A percentile compares a stretch with the other conserved stretches of the same genome.
Conservation (phyloP, 2,888 invertebrate genomes). For the Oligia strigilis region DNA sequence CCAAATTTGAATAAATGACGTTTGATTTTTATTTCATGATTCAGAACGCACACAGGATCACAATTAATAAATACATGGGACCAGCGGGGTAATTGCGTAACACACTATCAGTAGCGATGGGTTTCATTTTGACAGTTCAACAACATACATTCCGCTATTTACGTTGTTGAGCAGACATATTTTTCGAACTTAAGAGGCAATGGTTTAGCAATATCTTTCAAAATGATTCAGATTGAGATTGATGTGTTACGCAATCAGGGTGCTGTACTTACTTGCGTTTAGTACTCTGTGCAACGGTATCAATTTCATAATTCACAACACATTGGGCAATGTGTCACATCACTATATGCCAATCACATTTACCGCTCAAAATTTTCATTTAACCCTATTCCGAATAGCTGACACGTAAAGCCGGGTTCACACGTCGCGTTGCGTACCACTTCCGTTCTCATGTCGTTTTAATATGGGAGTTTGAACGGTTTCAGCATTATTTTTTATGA, state of each 20-base stretch:
- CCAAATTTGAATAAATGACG: background rate
- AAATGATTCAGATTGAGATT: too few relatives aligned
- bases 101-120: too few relatives aligned
- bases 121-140: too few relatives aligned
- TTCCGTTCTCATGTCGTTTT: constrained; percentile 45
- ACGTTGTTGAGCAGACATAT: too few relatives aligned
- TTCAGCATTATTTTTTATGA: constrained; percentile 68
- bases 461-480: constrained; percentile 59
- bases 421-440: constrained; percentile 24
- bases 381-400: constrained; percentile 31
- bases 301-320: background rate
- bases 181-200: too few relatives aligned
- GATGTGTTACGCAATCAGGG: too few relatives aligned
- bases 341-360: constrained; percentile 4
- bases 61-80: background rate
- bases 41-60: too few relatives aligned
- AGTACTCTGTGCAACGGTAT: background rate
- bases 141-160: too few relatives aligned
- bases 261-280: background rate
- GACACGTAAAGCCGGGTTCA: constrained; percentile 53
- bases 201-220: too few relatives aligned
- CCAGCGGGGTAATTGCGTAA: too few relatives aligned
- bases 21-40: background rate
- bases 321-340: background rate
- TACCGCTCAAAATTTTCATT: constrained; percentile 35